Conservation (phyloP, 2,113 vertebrate genomes). For the Eurystomus gularis region DNA sequence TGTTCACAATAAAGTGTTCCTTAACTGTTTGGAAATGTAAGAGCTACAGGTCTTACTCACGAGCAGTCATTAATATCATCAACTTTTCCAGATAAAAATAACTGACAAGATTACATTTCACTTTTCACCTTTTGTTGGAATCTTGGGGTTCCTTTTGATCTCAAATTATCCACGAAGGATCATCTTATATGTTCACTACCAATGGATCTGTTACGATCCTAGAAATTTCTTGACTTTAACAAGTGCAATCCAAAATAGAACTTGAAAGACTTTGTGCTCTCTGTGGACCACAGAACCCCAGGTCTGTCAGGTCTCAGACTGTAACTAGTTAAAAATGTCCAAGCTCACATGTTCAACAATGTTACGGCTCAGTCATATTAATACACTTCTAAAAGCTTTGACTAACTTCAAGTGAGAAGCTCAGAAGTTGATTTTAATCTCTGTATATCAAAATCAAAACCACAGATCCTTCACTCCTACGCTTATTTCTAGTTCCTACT, state of each 20-base stretch:
- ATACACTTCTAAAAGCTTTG: background rate
- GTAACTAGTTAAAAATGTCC: background rate
- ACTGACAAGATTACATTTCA: slow-evolving; percentile 49
- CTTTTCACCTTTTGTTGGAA: slow-evolving; percentile 49
- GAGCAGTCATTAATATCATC: background rate
- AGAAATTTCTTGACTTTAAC: slow-evolving; percentile 22
- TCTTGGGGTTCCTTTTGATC: slow-evolving; percentile 56
- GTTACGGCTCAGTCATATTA: background rate
- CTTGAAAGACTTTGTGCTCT: background rate
- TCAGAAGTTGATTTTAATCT: background rate
- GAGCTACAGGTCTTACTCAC: background rate
- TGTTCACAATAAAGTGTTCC: background rate
- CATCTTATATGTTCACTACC: background rate
- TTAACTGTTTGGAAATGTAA: background rate
- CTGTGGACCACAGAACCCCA: background rate
- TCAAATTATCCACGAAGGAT: slow-evolving; percentile 30
- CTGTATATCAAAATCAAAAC: background rate
- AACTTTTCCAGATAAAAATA: slow-evolving; percentile 47
- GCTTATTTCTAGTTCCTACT: background rate
- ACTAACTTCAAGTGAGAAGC: background rate
- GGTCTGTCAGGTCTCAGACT: background rate
- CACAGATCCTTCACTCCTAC: background rate
- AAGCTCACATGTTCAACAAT: background rate
- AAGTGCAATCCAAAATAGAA: slow-evolving; percentile 47
- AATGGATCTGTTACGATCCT: slow-evolving; percentile 4